These are phyloP conservation scores for Drosophila algonquin DNA, from an alignment of 2,888 invertebrate species.

Conservation along the genomic window DNA sequence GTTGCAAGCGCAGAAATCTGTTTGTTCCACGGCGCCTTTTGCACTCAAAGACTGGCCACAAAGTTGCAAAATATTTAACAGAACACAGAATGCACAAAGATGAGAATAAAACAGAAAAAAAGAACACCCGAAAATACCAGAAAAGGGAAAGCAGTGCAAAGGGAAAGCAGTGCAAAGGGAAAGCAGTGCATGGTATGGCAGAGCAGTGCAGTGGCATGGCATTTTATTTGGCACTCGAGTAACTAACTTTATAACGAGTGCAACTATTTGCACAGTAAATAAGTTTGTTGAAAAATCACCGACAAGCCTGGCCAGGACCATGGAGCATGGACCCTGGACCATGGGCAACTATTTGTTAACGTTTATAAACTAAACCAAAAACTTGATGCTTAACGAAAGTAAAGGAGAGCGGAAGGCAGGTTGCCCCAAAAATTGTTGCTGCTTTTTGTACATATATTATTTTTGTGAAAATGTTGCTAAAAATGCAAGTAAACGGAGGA, in stretches of 20 bases:
- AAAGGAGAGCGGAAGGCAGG: slow-evolving; percentile 49
- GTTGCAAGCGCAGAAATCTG: slow-evolving; percentile 13
- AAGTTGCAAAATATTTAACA: slow-evolving; percentile 44
- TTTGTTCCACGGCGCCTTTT: slow-evolving; percentile 8
- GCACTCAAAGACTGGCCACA: slow-evolving; percentile 43
- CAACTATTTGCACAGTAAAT: slow-evolving; percentile 70
- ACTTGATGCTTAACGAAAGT: slow-evolving; percentile 66
- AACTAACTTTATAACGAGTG: slow-evolving; percentile 52
- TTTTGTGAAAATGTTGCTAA: slow-evolving; percentile 69
- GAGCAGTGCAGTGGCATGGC: slow-evolving; percentile 24
- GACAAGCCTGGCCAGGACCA: neutral
- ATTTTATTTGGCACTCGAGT: slow-evolving; percentile 52
- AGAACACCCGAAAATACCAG: slow-evolving; percentile 5
- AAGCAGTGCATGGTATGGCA: slow-evolving; percentile 19
- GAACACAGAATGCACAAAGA: slow-evolving; percentile 29
- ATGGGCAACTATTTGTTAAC: slow-evolving; percentile 65
- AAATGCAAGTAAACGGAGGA: slow-evolving; percentile 52
- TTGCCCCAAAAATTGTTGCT: slow-evolving; percentile 51
- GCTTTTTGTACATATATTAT: slow-evolving; percentile 63
- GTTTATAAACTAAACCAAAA: slow-evolving; percentile 65
- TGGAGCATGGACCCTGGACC: slow-evolving; percentile 19
- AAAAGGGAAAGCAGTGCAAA: slow-evolving; percentile 13
- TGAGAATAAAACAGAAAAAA: slow-evolving; percentile 2
- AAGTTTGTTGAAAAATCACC: slow-evolving; percentile 68
- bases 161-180: neutral